phyloP scores from a whole-genome alignment of 2,888 invertebrate species.

The Eupithecia subfuscata region DNA sequence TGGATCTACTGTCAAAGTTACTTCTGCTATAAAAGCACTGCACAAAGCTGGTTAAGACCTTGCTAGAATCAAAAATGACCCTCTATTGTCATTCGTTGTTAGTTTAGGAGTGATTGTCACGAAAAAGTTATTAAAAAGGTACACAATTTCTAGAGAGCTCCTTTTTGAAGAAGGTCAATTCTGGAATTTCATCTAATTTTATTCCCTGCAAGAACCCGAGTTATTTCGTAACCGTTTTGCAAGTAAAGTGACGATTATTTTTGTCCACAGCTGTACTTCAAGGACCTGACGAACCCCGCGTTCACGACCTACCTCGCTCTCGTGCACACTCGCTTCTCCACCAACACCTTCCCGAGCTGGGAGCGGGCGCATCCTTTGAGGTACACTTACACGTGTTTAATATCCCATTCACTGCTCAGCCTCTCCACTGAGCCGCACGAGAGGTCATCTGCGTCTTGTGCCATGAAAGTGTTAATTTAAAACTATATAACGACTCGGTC shows the following conservation, averaged over 20 bases:
- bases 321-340: slow-evolving; percentile 99
- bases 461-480: no score
- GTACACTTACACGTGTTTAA: slow-evolving; percentile 71
- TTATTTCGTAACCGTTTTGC: neutral
- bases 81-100: neutral
- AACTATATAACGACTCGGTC: no score
- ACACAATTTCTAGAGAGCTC: no score
- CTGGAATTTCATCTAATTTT: neutral
- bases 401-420: no score
- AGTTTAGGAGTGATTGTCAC: neutral
- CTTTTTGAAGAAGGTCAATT: neutral
- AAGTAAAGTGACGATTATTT: neutral
- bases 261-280: slow-evolving; percentile 87
- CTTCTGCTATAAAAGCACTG: neutral
- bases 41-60: neutral
- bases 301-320: slow-evolving; percentile 98
- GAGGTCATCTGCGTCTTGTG: no score
- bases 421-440: no score
- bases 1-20: neutral
- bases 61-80: neutral
- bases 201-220: neutral
- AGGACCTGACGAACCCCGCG: slow-evolving; percentile 87
- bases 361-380: slow-evolving; percentile 99
- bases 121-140: no score
- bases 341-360: slow-evolving; percentile 99